Percentiles rank a stretch among this genome's conserved stretches.
Conservation (phyloP, 2,888 invertebrate genomes). For the Pollenia amentaria region DNA sequence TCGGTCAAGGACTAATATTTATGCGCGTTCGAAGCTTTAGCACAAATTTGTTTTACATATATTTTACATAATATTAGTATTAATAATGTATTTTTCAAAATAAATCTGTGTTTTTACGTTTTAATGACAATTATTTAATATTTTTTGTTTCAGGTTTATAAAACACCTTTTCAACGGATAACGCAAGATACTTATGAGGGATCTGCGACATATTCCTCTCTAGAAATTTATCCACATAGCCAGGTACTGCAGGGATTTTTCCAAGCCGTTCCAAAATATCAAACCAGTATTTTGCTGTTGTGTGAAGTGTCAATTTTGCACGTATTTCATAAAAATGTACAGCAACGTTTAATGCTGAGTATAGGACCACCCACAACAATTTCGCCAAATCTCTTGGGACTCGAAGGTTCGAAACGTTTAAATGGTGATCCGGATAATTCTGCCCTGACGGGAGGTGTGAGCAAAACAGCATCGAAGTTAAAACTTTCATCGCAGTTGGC, state of each 20-base stretch:
- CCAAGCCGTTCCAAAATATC: conserved; percentile 83
- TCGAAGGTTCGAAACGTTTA: conserved; percentile 83
- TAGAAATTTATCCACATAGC: conserved; percentile 84
- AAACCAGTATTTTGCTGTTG: conserved; percentile 82
- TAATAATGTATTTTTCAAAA: no score
- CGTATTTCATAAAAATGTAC: conserved; percentile 84
- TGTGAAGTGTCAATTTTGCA: conserved; percentile 84
- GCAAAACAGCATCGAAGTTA: conserved; percentile 43
- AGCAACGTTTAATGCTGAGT: conserved; percentile 83
- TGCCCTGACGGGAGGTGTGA: conserved; percentile 82
- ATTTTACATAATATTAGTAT: no score
- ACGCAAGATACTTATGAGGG: conserved; percentile 83
- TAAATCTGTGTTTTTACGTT: no score
- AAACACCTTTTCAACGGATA: conserved; percentile 84
- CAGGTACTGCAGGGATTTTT: conserved; percentile 84
- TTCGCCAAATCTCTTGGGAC: conserved; percentile 84
- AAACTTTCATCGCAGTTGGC: conserved; percentile 23
- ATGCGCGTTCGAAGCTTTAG: no score
- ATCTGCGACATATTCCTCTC: conserved; percentile 83
- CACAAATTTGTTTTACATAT: no score
- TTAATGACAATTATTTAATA: neutral
- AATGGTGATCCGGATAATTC: conserved; percentile 84
- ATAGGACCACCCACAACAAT: conserved; percentile 83
- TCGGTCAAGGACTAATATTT: no score
- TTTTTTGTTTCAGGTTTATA: conserved; percentile 80